These are phyloP conservation scores for Drosophila maculinotata DNA, from an alignment of 2,888 invertebrate species.

Conservation along the genomic window DNA sequence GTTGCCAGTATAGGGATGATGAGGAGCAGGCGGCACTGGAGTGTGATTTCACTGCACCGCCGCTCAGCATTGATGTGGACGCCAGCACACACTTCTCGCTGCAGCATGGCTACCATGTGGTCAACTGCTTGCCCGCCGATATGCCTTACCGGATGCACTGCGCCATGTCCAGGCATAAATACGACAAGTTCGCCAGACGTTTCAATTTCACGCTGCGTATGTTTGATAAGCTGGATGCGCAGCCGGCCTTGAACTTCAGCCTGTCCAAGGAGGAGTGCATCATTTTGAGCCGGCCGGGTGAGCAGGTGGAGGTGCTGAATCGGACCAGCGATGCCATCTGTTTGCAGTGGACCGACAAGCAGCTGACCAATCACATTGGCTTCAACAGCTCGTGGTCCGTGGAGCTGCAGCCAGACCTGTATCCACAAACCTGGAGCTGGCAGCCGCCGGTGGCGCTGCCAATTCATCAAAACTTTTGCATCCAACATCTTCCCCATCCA, in stretches of 20 bases:
- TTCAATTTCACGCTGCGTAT: background rate
- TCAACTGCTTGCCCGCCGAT: background rate
- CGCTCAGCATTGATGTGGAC: background rate
- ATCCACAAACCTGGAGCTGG: background rate
- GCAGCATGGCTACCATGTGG: background rate
- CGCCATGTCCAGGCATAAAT: background rate
- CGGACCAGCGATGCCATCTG: constrained; percentile 12
- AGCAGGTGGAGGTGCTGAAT: rapidly evolving
- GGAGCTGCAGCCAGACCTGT: background rate
- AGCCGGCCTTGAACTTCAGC: rapidly evolving
- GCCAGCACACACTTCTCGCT: background rate
- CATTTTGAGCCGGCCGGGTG: background rate
- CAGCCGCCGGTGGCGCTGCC: background rate
- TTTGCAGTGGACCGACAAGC: background rate
- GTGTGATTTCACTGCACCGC: constrained; percentile 11
- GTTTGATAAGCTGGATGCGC: background rate
- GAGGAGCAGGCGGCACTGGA: rapidly evolving
- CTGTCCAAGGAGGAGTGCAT: background rate
- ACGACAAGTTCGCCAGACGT: rapidly evolving
- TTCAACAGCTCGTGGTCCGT: constrained; percentile 30
- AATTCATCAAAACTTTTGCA: constrained; percentile 54
- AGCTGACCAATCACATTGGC: rapidly evolving
- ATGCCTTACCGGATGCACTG: background rate
- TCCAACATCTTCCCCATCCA: constrained; percentile 59
- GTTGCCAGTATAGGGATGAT: background rate